These are phyloP conservation scores for Cassiopea xamachana DNA, from an alignment of 30 jellyfish, hydroid and myxozoan genomes.

Conservation along the genomic window DNA sequence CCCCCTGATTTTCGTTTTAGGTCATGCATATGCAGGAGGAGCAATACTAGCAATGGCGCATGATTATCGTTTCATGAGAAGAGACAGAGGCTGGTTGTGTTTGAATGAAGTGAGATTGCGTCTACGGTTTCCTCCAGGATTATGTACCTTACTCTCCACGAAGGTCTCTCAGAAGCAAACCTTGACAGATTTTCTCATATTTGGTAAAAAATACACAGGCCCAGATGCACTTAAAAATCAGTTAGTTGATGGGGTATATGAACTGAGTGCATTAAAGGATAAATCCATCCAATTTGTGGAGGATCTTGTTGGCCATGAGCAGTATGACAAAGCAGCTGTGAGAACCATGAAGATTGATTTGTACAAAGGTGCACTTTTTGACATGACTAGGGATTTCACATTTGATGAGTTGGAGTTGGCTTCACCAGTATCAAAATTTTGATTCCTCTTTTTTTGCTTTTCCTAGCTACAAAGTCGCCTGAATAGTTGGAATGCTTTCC, in stretches of 20 bases:
- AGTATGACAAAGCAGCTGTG: constrained; percentile 48
- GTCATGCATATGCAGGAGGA: constrained; percentile 84
- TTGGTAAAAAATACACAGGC: constrained; percentile 62
- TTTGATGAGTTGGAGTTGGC: constrained; percentile 27
- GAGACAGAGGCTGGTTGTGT: constrained; percentile 76
- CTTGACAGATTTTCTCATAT: constrained; percentile 36
- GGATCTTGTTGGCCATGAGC: constrained; percentile 28
- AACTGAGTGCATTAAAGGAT: neutral
- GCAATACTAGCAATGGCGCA: constrained; percentile 70
- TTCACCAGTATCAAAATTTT: constrained; percentile 44
- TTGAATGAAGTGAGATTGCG: constrained; percentile 53
- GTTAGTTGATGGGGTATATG: constrained; percentile 45
- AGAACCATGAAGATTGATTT: constrained; percentile 73
- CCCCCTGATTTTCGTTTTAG: constrained; percentile 3
- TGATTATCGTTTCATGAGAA: constrained; percentile 77
- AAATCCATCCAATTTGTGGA: constrained; percentile 25
- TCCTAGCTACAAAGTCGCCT: no score
- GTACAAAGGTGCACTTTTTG: constrained; percentile 33
- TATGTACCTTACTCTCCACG: constrained; percentile 41
- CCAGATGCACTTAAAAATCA: constrained; percentile 46
- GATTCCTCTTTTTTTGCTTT: neutral
- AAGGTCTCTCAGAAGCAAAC: constrained; percentile 41
- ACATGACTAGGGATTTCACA: constrained; percentile 57
- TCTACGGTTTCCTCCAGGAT: constrained; percentile 65
- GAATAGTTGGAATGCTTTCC: no score